Evolutionary conservation across 2,797 vertebrate species (phyloP).

Genomic region (Alectoris magna): DNA sequence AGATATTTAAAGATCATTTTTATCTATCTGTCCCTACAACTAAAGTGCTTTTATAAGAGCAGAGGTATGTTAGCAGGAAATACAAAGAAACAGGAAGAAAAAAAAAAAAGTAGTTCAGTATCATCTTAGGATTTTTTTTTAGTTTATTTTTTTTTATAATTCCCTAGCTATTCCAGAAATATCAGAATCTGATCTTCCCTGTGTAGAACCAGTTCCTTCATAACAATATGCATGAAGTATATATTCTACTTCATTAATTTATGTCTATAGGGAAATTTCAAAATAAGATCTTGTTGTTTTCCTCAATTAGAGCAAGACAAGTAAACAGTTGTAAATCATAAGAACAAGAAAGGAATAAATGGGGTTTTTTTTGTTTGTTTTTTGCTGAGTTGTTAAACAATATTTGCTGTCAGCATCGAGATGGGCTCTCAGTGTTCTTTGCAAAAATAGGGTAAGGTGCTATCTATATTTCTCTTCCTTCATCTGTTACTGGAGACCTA

Average conservation of each 20-base stretch:
- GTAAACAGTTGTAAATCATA: neutral
- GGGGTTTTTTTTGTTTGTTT: neutral
- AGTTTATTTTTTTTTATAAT: neutral
- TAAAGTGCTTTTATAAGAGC: neutral
- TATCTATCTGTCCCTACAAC: neutral
- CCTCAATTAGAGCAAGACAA: neutral
- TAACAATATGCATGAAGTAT: neutral
- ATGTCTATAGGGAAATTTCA: neutral
- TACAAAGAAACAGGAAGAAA: neutral
- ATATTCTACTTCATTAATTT: neutral
- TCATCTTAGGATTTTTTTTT: neutral
- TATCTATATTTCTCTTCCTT: conserved; percentile 11
- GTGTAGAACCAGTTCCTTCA: neutral
- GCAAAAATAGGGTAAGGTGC: neutral
- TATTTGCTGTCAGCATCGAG: neutral
- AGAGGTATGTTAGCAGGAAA: neutral
- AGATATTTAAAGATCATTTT: neutral
- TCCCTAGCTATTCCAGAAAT: neutral
- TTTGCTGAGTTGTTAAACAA: neutral
- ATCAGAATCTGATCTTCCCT: neutral
- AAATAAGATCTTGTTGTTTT: neutral
- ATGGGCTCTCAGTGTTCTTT: neutral
- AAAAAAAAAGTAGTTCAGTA: neutral
- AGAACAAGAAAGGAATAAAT: neutral
- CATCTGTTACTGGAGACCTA: neutral